Conservation (phyloP, 2,888 invertebrate species). For the Resseliella maxima region DNA sequence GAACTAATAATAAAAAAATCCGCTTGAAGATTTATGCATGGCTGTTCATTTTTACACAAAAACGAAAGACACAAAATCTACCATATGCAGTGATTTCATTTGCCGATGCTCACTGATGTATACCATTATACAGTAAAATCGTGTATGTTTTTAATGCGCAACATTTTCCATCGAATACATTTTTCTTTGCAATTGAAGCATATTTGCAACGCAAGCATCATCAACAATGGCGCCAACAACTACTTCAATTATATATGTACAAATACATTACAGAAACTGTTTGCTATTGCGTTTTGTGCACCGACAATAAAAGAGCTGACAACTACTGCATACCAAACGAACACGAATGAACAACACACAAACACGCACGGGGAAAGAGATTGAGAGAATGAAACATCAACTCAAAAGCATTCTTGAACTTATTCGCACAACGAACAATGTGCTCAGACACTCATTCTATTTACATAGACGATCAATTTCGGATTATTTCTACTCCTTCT, state of each 20-base stretch:
- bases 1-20: not conserved
- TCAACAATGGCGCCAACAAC: not conserved
- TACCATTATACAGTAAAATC: not conserved
- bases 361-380: not conserved
- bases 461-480: not conserved
- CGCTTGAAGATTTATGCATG: not conserved
- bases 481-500: too few relatives aligned
- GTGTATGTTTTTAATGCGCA: conserved; percentile 8
- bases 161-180: too few relatives aligned
- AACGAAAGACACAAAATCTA: not conserved
- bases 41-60: not conserved
- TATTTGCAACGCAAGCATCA: not conserved
- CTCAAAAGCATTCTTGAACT: not conserved
- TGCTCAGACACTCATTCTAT: not conserved
- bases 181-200: not conserved
- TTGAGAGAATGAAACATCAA: not conserved
- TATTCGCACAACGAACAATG: not conserved
- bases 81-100: not conserved
- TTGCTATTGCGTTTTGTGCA: not conserved
- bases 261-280: not conserved
- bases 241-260: conserved; percentile 10
- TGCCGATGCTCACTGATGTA: not conserved
- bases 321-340: not conserved
- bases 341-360: too few relatives aligned
- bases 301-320: not conserved